phyloP scores from a whole-genome alignment of 2,888 invertebrate species.

The Frankliniella intonsa region DNA sequence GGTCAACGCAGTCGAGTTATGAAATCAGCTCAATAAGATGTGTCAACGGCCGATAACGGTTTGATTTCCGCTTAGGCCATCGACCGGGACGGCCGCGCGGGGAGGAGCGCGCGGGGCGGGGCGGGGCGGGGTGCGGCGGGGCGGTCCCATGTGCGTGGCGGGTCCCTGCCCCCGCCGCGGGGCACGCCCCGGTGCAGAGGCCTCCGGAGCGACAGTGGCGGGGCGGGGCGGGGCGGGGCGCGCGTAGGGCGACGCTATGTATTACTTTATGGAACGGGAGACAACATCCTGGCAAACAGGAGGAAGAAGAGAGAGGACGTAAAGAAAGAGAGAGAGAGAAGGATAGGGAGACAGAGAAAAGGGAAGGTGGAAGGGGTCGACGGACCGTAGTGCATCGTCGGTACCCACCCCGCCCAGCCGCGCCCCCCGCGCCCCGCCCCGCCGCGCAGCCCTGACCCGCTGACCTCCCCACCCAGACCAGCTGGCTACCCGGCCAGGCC shows the following conservation, averaged over 20 bases:
- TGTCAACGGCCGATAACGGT: too few species aligned
- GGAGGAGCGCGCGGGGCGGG: not conserved
- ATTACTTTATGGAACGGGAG: conserved; percentile 3
- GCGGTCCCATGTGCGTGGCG: not conserved
- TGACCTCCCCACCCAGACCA: not conserved
- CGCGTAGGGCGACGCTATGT: conserved; percentile 3
- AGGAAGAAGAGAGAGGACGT: not conserved
- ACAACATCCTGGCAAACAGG: conserved; percentile 17
- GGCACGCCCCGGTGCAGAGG: not conserved
- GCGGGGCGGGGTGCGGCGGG: not conserved
- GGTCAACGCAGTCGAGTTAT: too few species aligned
- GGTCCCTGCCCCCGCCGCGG: not conserved
- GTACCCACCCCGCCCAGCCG: not conserved
- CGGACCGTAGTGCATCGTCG: too few species aligned
- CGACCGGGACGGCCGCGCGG: not conserved
- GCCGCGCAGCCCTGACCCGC: not conserved
- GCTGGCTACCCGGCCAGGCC: not conserved
- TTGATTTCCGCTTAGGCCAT: too few species aligned
- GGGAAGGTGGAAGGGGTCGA: too few species aligned
- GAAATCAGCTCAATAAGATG: too few species aligned
- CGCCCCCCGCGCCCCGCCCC: not conserved
- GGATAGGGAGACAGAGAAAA: too few species aligned
- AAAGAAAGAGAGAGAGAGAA: too few species aligned
- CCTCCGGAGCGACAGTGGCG: too few species aligned
- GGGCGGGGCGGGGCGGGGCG: not conserved